Conservation (phyloP, 2,113 vertebrate genomes). For the Rhombomys opimus region DNA sequence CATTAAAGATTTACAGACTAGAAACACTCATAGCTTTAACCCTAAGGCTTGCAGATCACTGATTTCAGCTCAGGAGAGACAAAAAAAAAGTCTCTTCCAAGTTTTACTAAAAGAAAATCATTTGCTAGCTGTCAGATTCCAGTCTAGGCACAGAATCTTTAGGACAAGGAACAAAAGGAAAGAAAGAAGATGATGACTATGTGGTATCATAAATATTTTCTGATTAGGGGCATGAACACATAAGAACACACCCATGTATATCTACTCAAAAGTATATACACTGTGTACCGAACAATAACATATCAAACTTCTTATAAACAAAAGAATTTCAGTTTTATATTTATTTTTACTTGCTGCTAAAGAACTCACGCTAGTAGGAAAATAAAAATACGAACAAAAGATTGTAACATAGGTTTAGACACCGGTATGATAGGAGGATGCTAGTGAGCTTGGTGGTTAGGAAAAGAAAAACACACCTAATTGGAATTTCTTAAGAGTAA, state of each 20-base stretch:
- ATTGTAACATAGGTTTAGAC: neutral
- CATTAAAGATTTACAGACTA: neutral
- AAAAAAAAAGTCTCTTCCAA: neutral
- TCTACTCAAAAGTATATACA: neutral
- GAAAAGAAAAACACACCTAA: neutral
- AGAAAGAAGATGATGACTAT: neutral
- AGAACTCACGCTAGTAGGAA: neutral
- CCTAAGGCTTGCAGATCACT: neutral
- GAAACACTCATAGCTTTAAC: neutral
- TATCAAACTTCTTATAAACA: neutral
- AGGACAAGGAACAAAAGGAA: neutral
- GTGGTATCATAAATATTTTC: neutral
- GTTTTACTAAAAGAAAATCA: neutral
- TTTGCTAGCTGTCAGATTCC: neutral
- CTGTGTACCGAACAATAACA: neutral
- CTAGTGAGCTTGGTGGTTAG: neutral
- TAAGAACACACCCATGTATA: neutral
- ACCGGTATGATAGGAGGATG: neutral
- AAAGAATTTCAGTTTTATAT: neutral
- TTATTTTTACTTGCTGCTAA: constrained; percentile 8
- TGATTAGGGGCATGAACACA: neutral
- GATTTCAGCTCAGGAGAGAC: neutral
- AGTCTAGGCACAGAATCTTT: neutral
- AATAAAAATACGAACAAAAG: neutral
- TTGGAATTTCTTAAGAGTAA: neutral